Evolutionary conservation across 2,888 invertebrate species (phyloP).

Genomic region (Leptinotarsa haldemani): DNA sequence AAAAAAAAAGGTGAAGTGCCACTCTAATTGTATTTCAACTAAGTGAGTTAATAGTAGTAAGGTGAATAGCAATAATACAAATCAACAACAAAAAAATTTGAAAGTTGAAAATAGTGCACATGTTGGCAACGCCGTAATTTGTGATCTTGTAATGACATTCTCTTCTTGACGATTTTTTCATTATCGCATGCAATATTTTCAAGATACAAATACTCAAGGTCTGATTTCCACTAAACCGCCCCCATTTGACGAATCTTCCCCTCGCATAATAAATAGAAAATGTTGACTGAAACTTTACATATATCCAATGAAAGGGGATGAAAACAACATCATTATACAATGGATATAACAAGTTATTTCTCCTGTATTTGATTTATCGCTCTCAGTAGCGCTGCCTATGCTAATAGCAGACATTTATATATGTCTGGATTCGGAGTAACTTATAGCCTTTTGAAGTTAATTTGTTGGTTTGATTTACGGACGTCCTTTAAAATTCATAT

Average conservation of each 20-base stretch:
- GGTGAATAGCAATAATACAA: no score
- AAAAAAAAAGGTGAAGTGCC: no score
- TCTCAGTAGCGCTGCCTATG: constrained; percentile 66
- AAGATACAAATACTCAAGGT: constrained; percentile 26
- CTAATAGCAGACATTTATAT: constrained; percentile 67
- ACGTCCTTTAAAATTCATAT: constrained; percentile 56
- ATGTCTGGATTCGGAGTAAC: constrained; percentile 63
- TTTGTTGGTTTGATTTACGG: constrained; percentile 67
- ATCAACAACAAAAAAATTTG: no score
- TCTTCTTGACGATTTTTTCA: no score
- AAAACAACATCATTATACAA: constrained; percentile 67
- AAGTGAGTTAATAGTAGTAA: no score
- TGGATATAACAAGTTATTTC: constrained; percentile 67
- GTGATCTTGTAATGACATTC: no score
- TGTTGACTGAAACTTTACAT: constrained; percentile 58
- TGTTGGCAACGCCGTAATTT: no score
- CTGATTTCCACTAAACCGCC: constrained; percentile 30
- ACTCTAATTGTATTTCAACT: no score
- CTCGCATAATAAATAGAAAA: constrained; percentile 45
- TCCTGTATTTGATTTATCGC: constrained; percentile 66
- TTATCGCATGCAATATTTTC: neutral
- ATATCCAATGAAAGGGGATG: constrained; percentile 61
- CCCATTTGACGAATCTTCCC: constrained; percentile 39
- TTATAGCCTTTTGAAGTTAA: constrained; percentile 66
- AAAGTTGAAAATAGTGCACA: no score